These are phyloP conservation scores for Agonum fuliginosum DNA, from an alignment of 2,888 invertebrate species.

Conservation along the genomic window DNA sequence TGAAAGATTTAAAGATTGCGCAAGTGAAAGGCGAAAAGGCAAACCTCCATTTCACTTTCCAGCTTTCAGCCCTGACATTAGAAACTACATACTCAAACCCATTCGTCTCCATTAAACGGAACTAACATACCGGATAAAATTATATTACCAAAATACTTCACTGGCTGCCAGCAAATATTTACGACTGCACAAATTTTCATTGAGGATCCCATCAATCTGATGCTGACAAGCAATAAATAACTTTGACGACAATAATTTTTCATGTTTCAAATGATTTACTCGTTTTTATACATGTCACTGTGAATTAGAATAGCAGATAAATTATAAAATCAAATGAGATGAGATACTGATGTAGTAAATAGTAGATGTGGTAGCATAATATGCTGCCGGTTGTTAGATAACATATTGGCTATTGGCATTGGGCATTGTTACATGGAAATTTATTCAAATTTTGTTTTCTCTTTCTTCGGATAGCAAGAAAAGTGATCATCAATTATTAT, in stretches of 20 bases:
- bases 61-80: constrained; percentile 8
- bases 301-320: background rate
- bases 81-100: background rate
- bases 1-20: too few relatives aligned
- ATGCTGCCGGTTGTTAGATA: background rate
- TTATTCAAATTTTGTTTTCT: constrained; percentile 38
- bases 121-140: background rate
- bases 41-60: background rate
- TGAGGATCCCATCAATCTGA: constrained; percentile 7
- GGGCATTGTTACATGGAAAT: background rate
- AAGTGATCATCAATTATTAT: too few relatives aligned
- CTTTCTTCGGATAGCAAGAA: too few relatives aligned
- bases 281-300: constrained; percentile 30
- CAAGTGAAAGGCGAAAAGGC: background rate
- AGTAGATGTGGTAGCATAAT: background rate
- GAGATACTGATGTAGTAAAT: background rate
- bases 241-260: constrained; percentile 18
- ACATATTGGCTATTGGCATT: background rate
- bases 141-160: constrained; percentile 24
- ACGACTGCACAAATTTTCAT: constrained; percentile 7
- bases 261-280: constrained; percentile 16
- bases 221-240: constrained; percentile 28
- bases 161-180: background rate
- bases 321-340: constrained; percentile 27
- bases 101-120: too few relatives aligned